Evolutionary conservation across 2,797 vertebrate species (phyloP).

Genomic region (Simalia tracyae): DNA sequence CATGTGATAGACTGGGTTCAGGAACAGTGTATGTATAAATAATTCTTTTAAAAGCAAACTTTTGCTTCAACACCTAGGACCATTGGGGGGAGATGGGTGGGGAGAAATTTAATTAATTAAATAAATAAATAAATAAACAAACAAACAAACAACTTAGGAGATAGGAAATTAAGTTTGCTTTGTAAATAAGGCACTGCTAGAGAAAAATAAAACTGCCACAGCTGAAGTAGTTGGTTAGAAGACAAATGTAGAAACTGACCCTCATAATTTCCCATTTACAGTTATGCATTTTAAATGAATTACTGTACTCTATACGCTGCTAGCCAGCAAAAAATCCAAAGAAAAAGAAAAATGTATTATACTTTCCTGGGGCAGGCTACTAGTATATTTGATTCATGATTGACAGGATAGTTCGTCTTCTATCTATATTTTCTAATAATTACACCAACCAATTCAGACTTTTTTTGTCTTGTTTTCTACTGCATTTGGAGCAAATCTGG

Average conservation of each 20-base stretch:
- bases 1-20: constrained; percentile 32
- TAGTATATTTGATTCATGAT: neutral
- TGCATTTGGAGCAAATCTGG: neutral
- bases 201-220: neutral
- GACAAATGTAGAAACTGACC: neutral
- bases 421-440: neutral
- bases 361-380: neutral
- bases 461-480: neutral
- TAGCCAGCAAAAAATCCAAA: neutral
- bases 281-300: neutral
- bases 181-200: constrained; percentile 17
- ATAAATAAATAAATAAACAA: no score
- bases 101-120: no score
- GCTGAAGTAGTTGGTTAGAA: neutral
- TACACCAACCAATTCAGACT: neutral
- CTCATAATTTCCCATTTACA: neutral
- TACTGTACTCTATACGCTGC: neutral
- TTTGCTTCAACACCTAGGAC: neutral
- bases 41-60: constrained; percentile 29
- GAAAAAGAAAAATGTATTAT: neutral
- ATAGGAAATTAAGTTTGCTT: neutral
- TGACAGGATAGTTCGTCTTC: no score
- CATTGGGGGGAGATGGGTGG: no score
- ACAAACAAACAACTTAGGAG: neutral
- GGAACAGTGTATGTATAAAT: constrained; percentile 52